A percentile compares a stretch with the other conserved stretches of the same genome.
Conservation (phyloP, 2,797 vertebrate species). For the Clarias pachynema region DNA sequence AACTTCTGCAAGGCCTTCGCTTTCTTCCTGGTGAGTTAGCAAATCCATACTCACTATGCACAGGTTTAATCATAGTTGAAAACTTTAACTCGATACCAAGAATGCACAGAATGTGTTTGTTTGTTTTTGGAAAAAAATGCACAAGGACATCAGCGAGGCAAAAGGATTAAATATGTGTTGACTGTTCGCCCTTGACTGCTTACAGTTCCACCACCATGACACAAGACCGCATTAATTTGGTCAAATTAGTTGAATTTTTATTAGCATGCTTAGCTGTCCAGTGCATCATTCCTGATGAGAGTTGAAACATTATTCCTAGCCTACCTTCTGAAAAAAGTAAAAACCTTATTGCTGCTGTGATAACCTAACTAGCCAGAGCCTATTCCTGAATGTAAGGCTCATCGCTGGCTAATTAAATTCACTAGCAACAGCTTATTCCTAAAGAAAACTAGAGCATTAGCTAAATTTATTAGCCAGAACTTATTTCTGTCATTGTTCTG, state of each 20-base stretch:
- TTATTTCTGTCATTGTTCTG: neutral
- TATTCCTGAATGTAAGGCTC: neutral
- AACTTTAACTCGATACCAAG: too few relatives aligned
- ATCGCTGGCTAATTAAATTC: neutral
- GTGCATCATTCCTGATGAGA: neutral
- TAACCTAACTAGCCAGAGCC: neutral
- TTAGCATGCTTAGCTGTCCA: neutral
- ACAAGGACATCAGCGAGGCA: neutral
- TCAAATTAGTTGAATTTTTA: neutral
- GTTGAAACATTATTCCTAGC: neutral
- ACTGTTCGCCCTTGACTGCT: neutral
- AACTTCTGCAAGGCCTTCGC: conserved; percentile 79
- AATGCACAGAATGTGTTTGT: too few relatives aligned
- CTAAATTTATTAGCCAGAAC: neutral
- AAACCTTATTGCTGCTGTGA: neutral
- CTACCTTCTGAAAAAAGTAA: neutral
- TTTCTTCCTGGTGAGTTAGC: conserved; percentile 86
- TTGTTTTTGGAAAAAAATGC: neutral
- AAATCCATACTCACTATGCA: neutral
- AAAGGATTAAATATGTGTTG: neutral
- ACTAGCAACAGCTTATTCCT: neutral
- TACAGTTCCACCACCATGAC: neutral
- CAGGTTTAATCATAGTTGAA: neutral
- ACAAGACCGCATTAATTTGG: neutral
- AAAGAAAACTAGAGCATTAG: neutral